Evolutionary conservation across 2,113 vertebrate genomes (phyloP).

Genomic region (Alaudala cheleensis): DNA sequence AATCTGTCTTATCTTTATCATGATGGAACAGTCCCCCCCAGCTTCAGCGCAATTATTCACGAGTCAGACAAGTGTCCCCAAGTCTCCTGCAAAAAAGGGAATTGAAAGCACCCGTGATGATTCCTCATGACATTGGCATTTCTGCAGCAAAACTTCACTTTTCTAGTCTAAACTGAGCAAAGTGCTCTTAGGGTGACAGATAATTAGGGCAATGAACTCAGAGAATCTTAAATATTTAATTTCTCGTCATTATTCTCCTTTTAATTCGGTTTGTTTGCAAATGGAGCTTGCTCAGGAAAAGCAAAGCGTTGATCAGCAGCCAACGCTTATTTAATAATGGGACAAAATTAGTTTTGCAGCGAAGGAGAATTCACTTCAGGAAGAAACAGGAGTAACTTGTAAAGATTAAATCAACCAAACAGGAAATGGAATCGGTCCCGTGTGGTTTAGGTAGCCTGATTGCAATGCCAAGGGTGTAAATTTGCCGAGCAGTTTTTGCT

Average conservation of each 20-base stretch:
- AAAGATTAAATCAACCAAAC: constrained; percentile 40
- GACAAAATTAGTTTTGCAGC: constrained; percentile 32
- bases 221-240: not conserved
- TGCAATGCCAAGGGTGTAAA: constrained; percentile 26
- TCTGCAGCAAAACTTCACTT: not conserved
- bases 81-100: not conserved
- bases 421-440: constrained; percentile 10
- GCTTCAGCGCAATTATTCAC: not conserved
- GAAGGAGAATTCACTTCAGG: constrained; percentile 30
- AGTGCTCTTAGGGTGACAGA: not conserved
- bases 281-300: not conserved
- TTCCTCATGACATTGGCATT: not conserved
- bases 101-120: not conserved
- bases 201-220: not conserved
- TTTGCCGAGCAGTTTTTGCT: not conserved
- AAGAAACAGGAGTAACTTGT: constrained; percentile 36
- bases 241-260: not conserved
- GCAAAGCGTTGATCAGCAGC: not conserved
- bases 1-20: not conserved
- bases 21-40: not conserved
- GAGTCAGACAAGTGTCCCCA: not conserved
- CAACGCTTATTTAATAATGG: constrained; percentile 41
- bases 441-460: not conserved
- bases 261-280: not conserved
- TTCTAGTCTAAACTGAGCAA: not conserved